phyloP scores from a whole-genome alignment of 2,888 invertebrate genomes.

The Acrobasis consociella region DNA sequence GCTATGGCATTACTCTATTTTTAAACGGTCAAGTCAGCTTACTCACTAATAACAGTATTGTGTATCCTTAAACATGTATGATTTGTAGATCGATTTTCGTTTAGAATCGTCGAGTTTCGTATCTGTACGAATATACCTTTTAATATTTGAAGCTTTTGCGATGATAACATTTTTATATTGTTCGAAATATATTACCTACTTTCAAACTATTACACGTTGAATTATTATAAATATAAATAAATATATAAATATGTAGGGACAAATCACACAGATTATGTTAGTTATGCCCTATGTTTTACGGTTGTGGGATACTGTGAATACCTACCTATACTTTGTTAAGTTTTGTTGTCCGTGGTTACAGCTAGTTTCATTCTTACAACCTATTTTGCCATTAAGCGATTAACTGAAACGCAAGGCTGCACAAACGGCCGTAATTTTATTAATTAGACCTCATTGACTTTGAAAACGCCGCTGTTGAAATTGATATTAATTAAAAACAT shows the following conservation, averaged over 20 bases:
- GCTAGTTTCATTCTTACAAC: constrained; percentile 1
- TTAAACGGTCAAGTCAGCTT: constrained; percentile 1
- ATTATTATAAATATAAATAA: too few species aligned
- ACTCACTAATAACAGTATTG: not conserved
- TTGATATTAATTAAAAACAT: not conserved
- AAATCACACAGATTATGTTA: too few species aligned
- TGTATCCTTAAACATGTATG: not conserved
- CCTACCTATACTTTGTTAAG: not conserved
- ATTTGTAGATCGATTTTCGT: not conserved
- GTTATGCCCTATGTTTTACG: not conserved
- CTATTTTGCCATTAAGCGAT: constrained; percentile 5
- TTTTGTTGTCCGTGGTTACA: not conserved
- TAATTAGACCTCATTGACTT: constrained; percentile 5
- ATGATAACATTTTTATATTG: too few species aligned
- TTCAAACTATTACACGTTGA: too few species aligned
- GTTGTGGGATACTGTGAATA: not conserved
- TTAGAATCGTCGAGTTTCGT: not conserved
- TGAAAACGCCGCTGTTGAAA: constrained; percentile 4
- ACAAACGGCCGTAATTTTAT: constrained; percentile 10
- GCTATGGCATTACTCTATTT: not conserved
- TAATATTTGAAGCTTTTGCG: too few species aligned
- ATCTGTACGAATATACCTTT: too few species aligned
- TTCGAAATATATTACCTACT: too few species aligned
- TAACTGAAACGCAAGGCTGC: constrained; percentile 14
- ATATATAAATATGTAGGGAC: too few species aligned